Base-by-base conservation (phyloP, 2,888 invertebrate species). In the Caenorhabditis angaria region DNA sequence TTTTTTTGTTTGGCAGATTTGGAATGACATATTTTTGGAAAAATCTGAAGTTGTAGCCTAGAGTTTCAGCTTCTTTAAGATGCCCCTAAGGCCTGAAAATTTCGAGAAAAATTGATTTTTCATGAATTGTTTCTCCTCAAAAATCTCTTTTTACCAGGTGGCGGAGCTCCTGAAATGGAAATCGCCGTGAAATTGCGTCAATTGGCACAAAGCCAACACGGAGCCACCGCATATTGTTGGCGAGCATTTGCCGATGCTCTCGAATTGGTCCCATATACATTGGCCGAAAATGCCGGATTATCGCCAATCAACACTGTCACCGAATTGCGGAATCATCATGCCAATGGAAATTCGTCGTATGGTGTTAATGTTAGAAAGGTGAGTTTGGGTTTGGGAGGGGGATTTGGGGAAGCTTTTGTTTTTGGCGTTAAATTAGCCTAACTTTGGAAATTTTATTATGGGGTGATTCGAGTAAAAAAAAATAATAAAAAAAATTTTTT, bases 91-190 rank as follows among this genome's bases (percentile, higher is more conserved):
- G n/a, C n/a, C n/a, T n/a, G n/a, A n/a, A n/a, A n/a, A n/a, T n/a
- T n/a, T n/a, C 56, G 12, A 20, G 2, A 47, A 59, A 18, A 18
- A 28, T 48, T 51, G 51, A 22, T 51, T 51, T 51, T 51, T 18
- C 32, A 32, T 8, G 5, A 8, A 10, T 56, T 56, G 5, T 2
- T 58, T 58, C 6, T 32, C 12, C n/a, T 3, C 22, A 47, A 50
- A 48, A 1, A n/a, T n/a, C n/a, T n/a, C n/a, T 32, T 5, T 35
- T 92, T 97, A 88, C 93, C 95, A 62, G 99, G 99, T 71, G 99
- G 97, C 58, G 99, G 97, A 55, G 95, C 97, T 18, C 96, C 97
- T 4, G 99, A 99, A 90, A 96, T 94, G 76, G 95, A 97, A 88
- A 91, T 97, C 74, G 93, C 96, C 0, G 90, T 95, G 32, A 92